Percentiles rank a stretch among this genome's conserved stretches.
Evolutionary conservation across 2,888 invertebrate genomes (phyloP).

Genomic region (Synanthedon myopaeformis): DNA sequence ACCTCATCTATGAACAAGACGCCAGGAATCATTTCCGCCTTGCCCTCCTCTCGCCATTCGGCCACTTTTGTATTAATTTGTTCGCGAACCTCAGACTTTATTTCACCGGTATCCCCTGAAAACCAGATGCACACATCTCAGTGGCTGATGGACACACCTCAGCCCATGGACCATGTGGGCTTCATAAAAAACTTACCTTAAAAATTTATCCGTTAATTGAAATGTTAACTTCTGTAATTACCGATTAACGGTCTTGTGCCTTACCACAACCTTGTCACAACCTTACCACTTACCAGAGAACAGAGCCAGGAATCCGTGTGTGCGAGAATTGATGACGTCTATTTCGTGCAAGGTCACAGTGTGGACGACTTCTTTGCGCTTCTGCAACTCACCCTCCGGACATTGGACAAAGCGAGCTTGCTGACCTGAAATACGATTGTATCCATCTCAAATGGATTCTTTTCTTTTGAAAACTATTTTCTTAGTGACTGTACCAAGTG

Average conservation of each 20-base stretch:
- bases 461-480: no score
- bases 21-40: conserved; percentile 98
- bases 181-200: no score
- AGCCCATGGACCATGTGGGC: no score
- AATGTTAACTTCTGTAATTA: no score
- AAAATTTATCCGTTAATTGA: no score
- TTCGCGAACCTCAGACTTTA: conserved; percentile 96
- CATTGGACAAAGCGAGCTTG: conserved; percentile 95
- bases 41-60: conserved; percentile 99
- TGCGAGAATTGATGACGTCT: conserved; percentile 98
- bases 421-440: conserved; percentile 48
- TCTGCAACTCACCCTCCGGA: conserved; percentile 98
- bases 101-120: conserved; percentile 97
- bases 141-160: conserved; percentile 1
- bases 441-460: no score
- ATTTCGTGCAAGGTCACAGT: conserved; percentile 99
- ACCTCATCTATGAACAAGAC: conserved; percentile 97
- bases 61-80: conserved; percentile 98
- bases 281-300: conserved; percentile 79
- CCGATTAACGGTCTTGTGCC: no score
- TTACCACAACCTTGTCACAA: no score
- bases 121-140: background rate
- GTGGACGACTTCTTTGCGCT: conserved; percentile 96
- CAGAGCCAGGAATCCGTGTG: conserved; percentile 96
- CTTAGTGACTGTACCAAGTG: no score